phyloP scores from a whole-genome alignment of 35 echinoderm and acorn worm genomes.

The Strongylocentrotus purpuratus region DNA sequence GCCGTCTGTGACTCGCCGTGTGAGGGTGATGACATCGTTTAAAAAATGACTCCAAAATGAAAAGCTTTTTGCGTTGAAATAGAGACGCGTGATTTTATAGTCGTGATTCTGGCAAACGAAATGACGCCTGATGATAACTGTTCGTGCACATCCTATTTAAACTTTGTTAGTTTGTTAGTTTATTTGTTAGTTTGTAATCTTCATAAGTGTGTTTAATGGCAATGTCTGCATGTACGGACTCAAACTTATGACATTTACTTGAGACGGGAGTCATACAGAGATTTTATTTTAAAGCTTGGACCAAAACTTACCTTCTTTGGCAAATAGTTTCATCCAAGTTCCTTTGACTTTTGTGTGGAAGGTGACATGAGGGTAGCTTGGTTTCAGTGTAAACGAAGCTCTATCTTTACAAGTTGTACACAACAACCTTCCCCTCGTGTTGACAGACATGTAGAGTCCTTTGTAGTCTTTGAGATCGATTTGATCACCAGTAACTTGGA shows the following conservation, averaged over 20 bases:
- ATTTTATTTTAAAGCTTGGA: background rate
- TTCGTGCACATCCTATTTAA: too few relatives aligned
- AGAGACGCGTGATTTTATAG: too few relatives aligned
- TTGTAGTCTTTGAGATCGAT: background rate
- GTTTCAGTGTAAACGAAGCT: slow-evolving; percentile 10
- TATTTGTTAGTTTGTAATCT: background rate
- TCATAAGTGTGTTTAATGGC: background rate
- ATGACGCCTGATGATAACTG: too few relatives aligned
- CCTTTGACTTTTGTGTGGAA: slow-evolving; percentile 35
- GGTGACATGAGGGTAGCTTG: slow-evolving; percentile 17
- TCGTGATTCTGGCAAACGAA: too few relatives aligned
- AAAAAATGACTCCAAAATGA: too few relatives aligned
- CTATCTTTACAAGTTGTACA: slow-evolving; percentile 18
- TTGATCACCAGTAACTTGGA: background rate
- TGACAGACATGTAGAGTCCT: slow-evolving; percentile 14
- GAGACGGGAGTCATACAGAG: background rate
- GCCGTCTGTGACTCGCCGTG: background rate
- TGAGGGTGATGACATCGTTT: background rate
- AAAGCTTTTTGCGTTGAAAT: too few relatives aligned
- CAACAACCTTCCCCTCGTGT: background rate
- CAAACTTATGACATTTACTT: background rate
- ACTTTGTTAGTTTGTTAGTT: too few relatives aligned
- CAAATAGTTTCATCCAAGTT: background rate
- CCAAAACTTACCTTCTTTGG: slow-evolving; percentile 29
- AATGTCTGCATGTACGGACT: background rate